These are phyloP conservation scores for Stratiolaelaps scimitus DNA, from an alignment of 1,140 invertebrate genomes.

Conservation along the genomic window DNA sequence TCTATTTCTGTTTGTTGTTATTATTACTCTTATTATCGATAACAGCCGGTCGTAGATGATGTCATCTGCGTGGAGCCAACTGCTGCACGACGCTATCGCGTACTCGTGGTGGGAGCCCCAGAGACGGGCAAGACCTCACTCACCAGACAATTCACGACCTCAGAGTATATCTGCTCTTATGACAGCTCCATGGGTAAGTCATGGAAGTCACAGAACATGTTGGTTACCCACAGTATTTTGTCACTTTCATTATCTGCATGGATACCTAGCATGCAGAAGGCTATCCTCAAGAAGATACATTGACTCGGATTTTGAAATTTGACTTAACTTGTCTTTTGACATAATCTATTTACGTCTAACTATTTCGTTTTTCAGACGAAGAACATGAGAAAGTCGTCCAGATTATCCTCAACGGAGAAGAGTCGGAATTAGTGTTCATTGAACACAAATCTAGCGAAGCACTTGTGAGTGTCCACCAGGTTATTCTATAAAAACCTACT, in stretches of 20 bases:
- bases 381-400: constrained; percentile 64
- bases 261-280: no score
- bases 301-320: no score
- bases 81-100: constrained; percentile 46
- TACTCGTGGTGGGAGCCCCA: constrained; percentile 66
- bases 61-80: constrained; percentile 28
- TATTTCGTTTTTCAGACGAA: constrained; percentile 49
- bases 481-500: not conserved
- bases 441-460: constrained; percentile 50
- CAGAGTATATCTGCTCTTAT: constrained; percentile 83
- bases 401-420: constrained; percentile 74
- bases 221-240: no score
- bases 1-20: no score
- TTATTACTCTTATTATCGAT: not conserved
- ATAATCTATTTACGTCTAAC: constrained; percentile 30
- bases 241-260: no score
- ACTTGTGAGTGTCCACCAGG: constrained; percentile 29
- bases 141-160: constrained; percentile 82
- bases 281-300: no score
- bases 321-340: not conserved
- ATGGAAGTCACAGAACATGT: no score
- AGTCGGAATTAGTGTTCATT: constrained; percentile 71
- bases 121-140: constrained; percentile 82
- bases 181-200: constrained; percentile 53
- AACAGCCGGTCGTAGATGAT: constrained; percentile 32